Percentiles rank a stretch among this genome's conserved stretches.
phyloP scores from a whole-genome alignment of 2,797 vertebrate species.

The Cyprinodon diabolis region DNA sequence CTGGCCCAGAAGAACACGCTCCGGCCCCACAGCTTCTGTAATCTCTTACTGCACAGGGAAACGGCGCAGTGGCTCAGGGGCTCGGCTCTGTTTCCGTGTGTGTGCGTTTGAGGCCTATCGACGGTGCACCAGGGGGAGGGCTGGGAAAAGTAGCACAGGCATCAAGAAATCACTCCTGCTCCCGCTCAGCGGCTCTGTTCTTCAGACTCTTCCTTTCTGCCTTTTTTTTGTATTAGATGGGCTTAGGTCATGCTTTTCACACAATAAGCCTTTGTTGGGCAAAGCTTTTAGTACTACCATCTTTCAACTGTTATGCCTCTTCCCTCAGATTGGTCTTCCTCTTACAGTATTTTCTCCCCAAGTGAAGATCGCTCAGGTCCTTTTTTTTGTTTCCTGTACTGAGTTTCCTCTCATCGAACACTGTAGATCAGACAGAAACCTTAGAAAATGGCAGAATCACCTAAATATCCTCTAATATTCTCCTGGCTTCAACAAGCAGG shows the following conservation, averaged over 20 bases:
- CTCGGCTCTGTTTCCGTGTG: constrained; percentile 64
- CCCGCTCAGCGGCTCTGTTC: constrained; percentile 44
- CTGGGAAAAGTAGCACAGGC: constrained; percentile 46
- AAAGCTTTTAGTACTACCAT: constrained; percentile 53
- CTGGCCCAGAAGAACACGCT: constrained; percentile 71
- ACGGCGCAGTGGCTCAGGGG: constrained; percentile 75
- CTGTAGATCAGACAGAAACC: background rate
- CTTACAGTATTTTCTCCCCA: background rate
- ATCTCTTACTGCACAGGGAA: constrained; percentile 82
- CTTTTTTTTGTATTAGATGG: constrained; percentile 32
- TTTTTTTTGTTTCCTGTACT: background rate
- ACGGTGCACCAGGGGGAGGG: constrained; percentile 38
- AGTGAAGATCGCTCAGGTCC: constrained; percentile 2
- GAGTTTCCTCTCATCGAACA: background rate
- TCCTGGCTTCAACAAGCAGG: background rate
- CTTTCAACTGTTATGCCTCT: constrained; percentile 26
- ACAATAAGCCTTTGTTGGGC: constrained; percentile 51
- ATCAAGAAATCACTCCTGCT: constrained; percentile 46
- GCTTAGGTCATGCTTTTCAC: constrained; percentile 42
- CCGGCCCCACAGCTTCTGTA: constrained; percentile 79
- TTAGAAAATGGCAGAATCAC: constrained; percentile 1
- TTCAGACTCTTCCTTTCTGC: constrained; percentile 38
- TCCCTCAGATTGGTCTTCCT: constrained; percentile 15
- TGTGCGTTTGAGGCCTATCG: constrained; percentile 43
- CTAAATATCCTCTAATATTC: background rate